These are phyloP conservation scores for Leucopsar rothschildi DNA, from an alignment of 2,113 vertebrate species.

Conservation along the genomic window DNA sequence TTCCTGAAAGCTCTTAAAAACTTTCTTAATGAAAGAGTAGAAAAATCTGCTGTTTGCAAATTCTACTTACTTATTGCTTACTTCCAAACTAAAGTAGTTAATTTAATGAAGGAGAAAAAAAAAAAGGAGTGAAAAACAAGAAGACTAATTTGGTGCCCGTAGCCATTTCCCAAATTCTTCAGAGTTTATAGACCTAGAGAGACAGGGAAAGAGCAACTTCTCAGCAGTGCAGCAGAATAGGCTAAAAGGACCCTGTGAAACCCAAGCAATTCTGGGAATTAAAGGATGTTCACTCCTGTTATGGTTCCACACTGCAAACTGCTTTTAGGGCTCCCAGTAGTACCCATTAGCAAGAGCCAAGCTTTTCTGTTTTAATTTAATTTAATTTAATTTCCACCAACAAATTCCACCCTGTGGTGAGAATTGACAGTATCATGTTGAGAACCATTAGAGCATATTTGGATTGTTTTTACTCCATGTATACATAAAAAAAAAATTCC, in stretches of 20 bases:
- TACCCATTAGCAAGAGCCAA: slow-evolving; percentile 42
- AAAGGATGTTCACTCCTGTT: slow-evolving; percentile 33
- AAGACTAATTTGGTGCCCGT: neutral
- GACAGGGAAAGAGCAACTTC: slow-evolving; percentile 7
- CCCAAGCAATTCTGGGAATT: slow-evolving; percentile 10
- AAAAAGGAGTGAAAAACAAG: neutral
- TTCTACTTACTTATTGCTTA: neutral
- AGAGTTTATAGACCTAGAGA: slow-evolving; percentile 37
- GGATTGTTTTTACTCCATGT: neutral
- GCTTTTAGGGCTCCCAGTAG: slow-evolving; percentile 51
- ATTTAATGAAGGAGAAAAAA: neutral
- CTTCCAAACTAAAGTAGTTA: neutral
- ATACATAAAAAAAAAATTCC: neutral
- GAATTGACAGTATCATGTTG: slow-evolving; percentile 53
- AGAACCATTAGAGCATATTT: slow-evolving; percentile 50
- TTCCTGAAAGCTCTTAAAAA: neutral
- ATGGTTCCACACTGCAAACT: neutral
- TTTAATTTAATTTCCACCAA: slow-evolving; percentile 53
- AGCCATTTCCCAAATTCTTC: slow-evolving; percentile 23
- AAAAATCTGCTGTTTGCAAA: slow-evolving; percentile 6
- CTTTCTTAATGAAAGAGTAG: neutral
- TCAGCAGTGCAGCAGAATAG: neutral
- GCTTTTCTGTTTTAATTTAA: slow-evolving; percentile 55
- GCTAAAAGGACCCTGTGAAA: slow-evolving; percentile 6
- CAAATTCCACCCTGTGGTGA: slow-evolving; percentile 53